phyloP scores from a whole-genome alignment of 1,140 invertebrate genomes.

The Aphis craccivora region DNA sequence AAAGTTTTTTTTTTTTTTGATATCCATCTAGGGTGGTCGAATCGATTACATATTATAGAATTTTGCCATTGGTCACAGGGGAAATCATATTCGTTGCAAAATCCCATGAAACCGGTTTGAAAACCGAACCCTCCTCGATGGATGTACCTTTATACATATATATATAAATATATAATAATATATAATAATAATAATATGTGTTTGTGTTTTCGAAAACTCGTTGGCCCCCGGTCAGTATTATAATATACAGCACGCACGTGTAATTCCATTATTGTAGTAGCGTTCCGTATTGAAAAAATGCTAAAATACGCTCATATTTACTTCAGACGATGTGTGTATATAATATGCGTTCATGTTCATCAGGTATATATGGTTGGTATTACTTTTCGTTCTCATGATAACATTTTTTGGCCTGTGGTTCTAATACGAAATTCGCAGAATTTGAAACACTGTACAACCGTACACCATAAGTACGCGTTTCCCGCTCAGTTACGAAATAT shows the following conservation, averaged over 20 bases:
- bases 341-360: too few species aligned
- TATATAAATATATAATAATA: neutral
- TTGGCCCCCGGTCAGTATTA: conserved; percentile 36
- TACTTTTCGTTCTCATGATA: too few species aligned
- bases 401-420: neutral
- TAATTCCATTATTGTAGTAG: neutral
- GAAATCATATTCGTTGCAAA: conserved; percentile 33
- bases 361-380: too few species aligned
- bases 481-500: neutral
- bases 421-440: neutral
- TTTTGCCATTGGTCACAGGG: neutral
- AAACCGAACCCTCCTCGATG: neutral
- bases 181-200: neutral
- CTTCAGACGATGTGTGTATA: too few species aligned
- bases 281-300: neutral
- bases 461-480: neutral
- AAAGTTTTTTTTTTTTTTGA: conserved; percentile 13
- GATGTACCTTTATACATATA: neutral
- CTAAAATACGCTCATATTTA: neutral
- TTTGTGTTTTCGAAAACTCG: conserved; percentile 36
- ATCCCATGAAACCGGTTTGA: conserved; percentile 46
- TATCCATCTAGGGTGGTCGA: neutral
- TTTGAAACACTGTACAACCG: neutral
- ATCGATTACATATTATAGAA: conserved; percentile 16
- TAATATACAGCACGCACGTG: neutral